A percentile compares a stretch with the other conserved stretches of the same genome.
These are phyloP conservation scores for Coremacera marginata DNA, from an alignment of 2,888 invertebrate species.

Conservation along the genomic window DNA sequence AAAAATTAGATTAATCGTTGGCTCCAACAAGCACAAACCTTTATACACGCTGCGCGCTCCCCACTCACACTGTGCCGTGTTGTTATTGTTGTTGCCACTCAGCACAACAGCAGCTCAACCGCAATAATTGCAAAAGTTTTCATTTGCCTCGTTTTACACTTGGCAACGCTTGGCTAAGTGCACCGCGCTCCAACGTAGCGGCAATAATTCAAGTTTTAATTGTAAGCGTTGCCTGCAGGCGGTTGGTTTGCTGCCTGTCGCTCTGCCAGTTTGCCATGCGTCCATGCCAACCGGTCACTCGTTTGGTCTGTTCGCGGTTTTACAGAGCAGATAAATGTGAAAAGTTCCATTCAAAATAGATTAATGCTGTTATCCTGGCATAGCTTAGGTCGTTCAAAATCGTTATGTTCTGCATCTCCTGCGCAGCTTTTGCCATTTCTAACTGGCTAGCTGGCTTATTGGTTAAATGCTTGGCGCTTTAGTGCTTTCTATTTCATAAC, in stretches of 20 bases:
- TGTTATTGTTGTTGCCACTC: not conserved
- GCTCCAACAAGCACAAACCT: not conserved
- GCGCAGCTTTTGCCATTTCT: not conserved
- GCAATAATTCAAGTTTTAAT: slow-evolving; percentile 36
- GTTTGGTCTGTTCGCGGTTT: not conserved
- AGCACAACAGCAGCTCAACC: slow-evolving; percentile 21
- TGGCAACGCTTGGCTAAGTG: not conserved
- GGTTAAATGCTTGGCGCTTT: not conserved
- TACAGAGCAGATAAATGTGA: slow-evolving; percentile 23
- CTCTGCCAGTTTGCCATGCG: not conserved
- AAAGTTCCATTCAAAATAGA: slow-evolving; percentile 32
- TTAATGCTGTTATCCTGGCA: slow-evolving; percentile 14
- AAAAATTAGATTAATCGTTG: slow-evolving; percentile 7
- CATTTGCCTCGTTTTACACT: slow-evolving; percentile 30
- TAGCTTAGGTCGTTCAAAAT: not conserved
- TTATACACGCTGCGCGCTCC: not conserved
- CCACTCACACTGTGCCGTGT: not conserved
- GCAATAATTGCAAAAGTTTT: slow-evolving; percentile 38
- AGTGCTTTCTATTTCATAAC: not conserved
- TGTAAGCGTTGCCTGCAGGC: slow-evolving; percentile 14
- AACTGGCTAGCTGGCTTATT: not conserved
- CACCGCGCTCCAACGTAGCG: not conserved
- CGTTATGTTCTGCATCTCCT: not conserved
- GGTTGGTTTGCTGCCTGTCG: not conserved
- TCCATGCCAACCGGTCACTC: not conserved